A percentile compares a stretch with the other conserved stretches of the same genome.
Evolutionary conservation across 2,888 invertebrate species (phyloP).

Genomic region (Tethea ocularis): DNA sequence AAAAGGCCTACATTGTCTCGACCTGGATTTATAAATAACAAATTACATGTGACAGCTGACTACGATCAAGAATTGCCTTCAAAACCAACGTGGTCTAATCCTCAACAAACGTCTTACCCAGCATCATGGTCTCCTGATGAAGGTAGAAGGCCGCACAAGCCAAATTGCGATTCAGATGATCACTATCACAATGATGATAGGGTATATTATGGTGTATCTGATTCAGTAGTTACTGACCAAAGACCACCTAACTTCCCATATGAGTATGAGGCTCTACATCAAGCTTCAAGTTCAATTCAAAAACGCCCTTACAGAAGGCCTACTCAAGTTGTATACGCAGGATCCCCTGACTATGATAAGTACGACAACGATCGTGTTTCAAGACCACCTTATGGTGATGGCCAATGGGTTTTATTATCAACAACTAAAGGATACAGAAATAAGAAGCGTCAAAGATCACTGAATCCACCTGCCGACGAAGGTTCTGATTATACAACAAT

Average conservation of each 20-base stretch:
- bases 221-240: constrained; percentile 75
- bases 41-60: constrained; percentile 60
- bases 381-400: constrained; percentile 87
- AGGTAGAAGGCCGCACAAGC: constrained; percentile 68
- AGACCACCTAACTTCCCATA: constrained; percentile 78
- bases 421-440: constrained; percentile 90
- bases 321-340: constrained; percentile 79
- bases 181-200: constrained; percentile 58
- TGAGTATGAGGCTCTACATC: constrained; percentile 73
- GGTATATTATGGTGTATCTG: constrained; percentile 69
- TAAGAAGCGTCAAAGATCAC: constrained; percentile 74
- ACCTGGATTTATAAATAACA: constrained; percentile 72
- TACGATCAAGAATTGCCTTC: constrained; percentile 71
- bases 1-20: constrained; percentile 63
- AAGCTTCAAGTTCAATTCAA: constrained; percentile 47
- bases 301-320: constrained; percentile 72
- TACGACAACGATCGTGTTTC: constrained; percentile 77
- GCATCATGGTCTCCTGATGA: constrained; percentile 72
- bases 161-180: constrained; percentile 71
- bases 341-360: constrained; percentile 61
- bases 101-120: constrained; percentile 57
- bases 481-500: constrained; percentile 54
- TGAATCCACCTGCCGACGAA: constrained; percentile 53
- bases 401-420: constrained; percentile 90
- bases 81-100: constrained; percentile 69